Conservation (phyloP, 2,113 vertebrate species). For the Eulemur rufifrons region DNA sequence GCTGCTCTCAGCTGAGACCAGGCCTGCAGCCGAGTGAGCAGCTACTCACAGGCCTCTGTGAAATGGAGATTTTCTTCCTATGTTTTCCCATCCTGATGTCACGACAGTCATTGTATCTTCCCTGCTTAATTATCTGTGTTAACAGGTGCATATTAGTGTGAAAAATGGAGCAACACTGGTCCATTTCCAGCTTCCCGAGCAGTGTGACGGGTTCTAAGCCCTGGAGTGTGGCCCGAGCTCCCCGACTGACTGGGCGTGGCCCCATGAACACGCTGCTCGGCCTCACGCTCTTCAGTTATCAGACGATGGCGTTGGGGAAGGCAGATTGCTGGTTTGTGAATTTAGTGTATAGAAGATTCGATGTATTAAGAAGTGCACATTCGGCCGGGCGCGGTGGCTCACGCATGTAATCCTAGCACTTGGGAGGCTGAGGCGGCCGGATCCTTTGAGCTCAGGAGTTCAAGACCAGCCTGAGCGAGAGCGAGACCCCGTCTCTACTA, state of each 20-base stretch:
- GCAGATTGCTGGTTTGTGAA: neutral
- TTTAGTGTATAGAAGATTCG: neutral
- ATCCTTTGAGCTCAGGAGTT: too few relatives aligned
- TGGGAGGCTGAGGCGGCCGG: too few relatives aligned
- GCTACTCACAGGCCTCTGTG: neutral
- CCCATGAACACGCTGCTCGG: neutral
- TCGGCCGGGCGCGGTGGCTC: too few relatives aligned
- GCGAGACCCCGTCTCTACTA: too few relatives aligned
- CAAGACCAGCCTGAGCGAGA: too few relatives aligned
- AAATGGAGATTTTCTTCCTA: neutral
- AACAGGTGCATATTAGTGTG: slow-evolving; percentile 7
- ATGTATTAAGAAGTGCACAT: neutral
- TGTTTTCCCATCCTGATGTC: slow-evolving; percentile 37
- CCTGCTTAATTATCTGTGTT: slow-evolving; percentile 36
- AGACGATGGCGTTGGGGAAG: neutral
- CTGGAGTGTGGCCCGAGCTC: neutral
- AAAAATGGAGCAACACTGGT: neutral
- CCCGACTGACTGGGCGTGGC: neutral
- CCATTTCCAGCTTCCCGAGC: neutral
- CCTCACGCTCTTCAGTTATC: neutral
- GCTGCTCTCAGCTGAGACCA: neutral
- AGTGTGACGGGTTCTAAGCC: neutral
- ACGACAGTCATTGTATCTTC: slow-evolving; percentile 40
- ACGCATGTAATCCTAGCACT: too few relatives aligned
- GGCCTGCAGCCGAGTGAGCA: neutral